These are phyloP conservation scores for Tipula vernalis DNA, from an alignment of 2,888 invertebrate species.

Conservation along the genomic window DNA sequence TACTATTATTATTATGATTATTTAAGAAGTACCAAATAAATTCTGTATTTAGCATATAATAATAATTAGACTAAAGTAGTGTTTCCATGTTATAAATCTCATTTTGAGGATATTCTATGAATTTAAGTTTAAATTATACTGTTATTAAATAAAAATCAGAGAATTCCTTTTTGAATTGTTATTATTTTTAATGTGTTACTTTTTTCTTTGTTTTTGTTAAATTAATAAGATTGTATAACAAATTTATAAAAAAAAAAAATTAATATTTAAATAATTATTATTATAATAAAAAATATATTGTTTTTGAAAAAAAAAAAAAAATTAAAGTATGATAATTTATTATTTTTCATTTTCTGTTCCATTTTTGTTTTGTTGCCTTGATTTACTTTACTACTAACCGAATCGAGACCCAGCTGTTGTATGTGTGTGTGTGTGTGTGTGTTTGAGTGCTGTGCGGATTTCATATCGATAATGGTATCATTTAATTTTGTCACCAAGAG, in stretches of 20 bases:
- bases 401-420: not conserved
- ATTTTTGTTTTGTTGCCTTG: not conserved
- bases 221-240: not conserved
- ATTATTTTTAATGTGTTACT: not conserved
- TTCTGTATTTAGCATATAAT: not conserved
- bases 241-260: not conserved
- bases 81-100: not conserved
- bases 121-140: not conserved
- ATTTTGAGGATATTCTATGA: not conserved
- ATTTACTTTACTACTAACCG: not conserved
- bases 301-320: not conserved
- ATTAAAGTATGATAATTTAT: not conserved
- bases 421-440: too few relatives aligned
- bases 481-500: too few relatives aligned
- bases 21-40: not conserved
- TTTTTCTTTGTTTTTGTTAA: not conserved
- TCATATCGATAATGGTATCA: too few relatives aligned
- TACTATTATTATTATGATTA: not conserved
- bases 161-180: not conserved
- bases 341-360: not conserved
- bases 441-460: too few relatives aligned
- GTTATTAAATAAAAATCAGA: not conserved
- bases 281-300: not conserved
- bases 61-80: not conserved
- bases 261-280: not conserved